phyloP scores from a whole-genome alignment of 2,113 vertebrate species.

The Cryptotis parvus region DNA sequence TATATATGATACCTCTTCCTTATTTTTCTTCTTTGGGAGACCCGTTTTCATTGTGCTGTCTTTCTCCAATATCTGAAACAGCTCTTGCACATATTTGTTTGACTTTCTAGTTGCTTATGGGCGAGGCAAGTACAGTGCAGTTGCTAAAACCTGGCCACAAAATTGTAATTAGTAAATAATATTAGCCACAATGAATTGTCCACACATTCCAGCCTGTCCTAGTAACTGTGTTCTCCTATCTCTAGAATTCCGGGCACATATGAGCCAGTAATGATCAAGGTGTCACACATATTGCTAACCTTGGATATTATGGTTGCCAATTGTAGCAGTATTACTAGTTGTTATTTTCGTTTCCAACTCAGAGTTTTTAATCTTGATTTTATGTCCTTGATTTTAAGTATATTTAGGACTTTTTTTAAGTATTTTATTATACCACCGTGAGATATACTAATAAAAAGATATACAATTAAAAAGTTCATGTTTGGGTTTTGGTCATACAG shows the following conservation, averaged over 20 bases:
- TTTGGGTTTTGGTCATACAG: no score
- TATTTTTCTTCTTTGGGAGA: neutral
- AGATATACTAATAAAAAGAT: no score
- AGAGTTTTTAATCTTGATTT: neutral
- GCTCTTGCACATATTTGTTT: neutral
- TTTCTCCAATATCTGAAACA: slow-evolving; percentile 13
- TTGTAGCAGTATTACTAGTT: neutral
- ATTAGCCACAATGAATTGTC: neutral
- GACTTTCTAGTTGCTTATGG: neutral
- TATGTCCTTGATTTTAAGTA: neutral
- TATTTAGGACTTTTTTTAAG: neutral
- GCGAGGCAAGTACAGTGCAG: neutral
- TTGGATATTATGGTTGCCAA: neutral
- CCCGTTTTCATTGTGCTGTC: neutral
- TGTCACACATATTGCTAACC: neutral
- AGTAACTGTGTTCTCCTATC: neutral
- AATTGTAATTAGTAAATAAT: neutral
- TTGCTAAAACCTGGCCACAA: neutral
- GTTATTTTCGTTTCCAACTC: neutral
- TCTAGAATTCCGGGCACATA: neutral
- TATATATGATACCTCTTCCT: no score
- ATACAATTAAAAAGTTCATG: no score
- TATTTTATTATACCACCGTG: no score
- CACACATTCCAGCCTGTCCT: neutral
- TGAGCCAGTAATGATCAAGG: neutral